Evolutionary conservation across 2,797 vertebrate species (phyloP), one percentile per base, ranked within the genome.

Genomic region (Crocidura indochinensis): DNA sequence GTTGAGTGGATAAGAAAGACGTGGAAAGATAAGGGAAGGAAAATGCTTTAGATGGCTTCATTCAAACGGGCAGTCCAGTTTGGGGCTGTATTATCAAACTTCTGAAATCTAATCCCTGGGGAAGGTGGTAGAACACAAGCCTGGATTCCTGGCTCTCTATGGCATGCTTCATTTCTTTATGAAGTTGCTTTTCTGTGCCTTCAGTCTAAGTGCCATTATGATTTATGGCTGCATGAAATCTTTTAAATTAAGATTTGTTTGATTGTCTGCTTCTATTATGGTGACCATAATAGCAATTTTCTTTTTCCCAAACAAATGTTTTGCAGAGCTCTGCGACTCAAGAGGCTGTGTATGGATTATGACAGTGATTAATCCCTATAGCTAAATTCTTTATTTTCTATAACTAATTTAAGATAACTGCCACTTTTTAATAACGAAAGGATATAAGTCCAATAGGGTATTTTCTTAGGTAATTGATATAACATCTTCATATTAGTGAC

Each of bases 161-260:
- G 83, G 78, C 83, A 79, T n/a, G 85, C 82, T 73, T 91, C 91
- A 69, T 92, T 95, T 95, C 94, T 96, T 87, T 97, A 97, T 95
- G 91, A 97, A 97, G 96, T 96, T 92, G 91, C 91, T 96, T 97
- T 97, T 97, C 83, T 68, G 91, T 91, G 53, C 60, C 53, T 96
- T 97, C 96, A 49, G 96, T 93, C 78, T 95, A 46, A 26, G 67
- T 97, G 96, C 93, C 96, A 95, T 96, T 95, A 95, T 98, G 98
- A 98, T 98, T 98, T 97, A 98, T 98, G 97, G 93, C 95, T 85
- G n/a, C 79, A 88, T 95, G 96, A 96, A 97, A 93, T 88, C 88
- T 97, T 97, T 97, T 97, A 97, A 98, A 98, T 98, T 97, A 98
- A 98, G 97, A 98, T 98, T 97, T 97, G 97, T 98, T 96, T 98